Base-by-base conservation (phyloP, 2,888 invertebrate species). In the Agrotis clavis region DNA sequence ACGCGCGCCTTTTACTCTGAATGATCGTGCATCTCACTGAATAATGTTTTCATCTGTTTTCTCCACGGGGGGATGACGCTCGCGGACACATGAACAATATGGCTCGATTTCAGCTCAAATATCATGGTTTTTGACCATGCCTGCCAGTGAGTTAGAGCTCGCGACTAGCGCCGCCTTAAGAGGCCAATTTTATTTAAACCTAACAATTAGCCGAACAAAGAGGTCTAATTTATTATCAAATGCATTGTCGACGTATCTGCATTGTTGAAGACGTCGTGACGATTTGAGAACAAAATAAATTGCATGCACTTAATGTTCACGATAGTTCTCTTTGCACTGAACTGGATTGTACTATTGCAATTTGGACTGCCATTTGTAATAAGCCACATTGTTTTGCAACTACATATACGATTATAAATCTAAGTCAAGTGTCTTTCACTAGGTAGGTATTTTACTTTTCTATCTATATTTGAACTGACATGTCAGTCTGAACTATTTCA, bases 271-370 rank as follows among this genome's bases (percentile, higher is more conserved):
- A 45, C 21, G 11, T 56, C 72, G 57, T 54, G 59, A 60, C 48
- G n/a, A 53, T 67, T 61, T 50, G 6, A 50, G 19, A 56, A 48
- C 2, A 11, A 60, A n/a, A 66, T 54, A 66, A 30, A 67, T 73
- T n/a, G 48, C 19, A 48, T 48, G 54, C 54, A 53, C 13, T 59
- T 19, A 51, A 53, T 54, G 59, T 16, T 60, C 48, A 50, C 48
- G 25, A 45, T 35, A n/a, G 14, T 45, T 45, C 4, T 48, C 41
- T 57, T 25, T n/a, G 41, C 30, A n/a, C 19, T 25, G 7, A 19
- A n/a, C 6, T 57, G 13, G 19, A 18, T 19, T 14, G 25, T 57
- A 18, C 21, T 69, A 4, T 30, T 50, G 63, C 41, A 50, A 72
- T 50, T 72, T 25, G 16, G 25, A 72, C 16, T 19, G 18, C 63